A percentile compares a stretch with the other conserved stretches of the same genome.
These are phyloP conservation scores for Nephrotoma flavescens DNA, from an alignment of 2,888 invertebrate species.

Conservation along the genomic window DNA sequence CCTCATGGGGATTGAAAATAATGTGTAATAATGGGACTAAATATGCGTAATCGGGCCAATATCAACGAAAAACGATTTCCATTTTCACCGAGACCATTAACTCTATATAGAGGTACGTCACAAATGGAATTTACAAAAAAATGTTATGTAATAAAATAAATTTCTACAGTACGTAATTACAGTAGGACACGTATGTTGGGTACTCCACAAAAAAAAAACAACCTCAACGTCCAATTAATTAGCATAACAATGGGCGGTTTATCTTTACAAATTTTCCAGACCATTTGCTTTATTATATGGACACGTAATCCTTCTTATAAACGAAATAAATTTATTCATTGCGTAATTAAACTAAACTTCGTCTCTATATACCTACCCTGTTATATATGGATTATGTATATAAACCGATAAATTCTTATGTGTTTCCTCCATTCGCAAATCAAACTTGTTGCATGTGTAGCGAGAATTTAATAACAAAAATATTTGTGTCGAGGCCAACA, in stretches of 20 bases:
- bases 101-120: neutral
- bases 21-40: neutral
- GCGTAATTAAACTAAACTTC: neutral
- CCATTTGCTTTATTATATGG: neutral
- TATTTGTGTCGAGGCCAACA: neutral
- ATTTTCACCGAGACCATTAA: neutral
- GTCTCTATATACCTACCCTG: neutral
- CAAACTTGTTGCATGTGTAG: neutral
- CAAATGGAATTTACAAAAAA: neutral
- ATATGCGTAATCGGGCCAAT: no score
- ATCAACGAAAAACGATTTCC: neutral
- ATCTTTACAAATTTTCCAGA: neutral
- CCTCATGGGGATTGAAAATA: neutral
- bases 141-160: neutral
- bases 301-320: no score
- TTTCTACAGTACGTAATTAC: neutral
- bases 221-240: neutral
- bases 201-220: neutral
- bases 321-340: neutral
- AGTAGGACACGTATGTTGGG: neutral
- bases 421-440: neutral
- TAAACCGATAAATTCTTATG: neutral
- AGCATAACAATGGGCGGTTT: neutral
- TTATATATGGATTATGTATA: no score
- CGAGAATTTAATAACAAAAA: neutral